Percentiles rank a stretch among this genome's conserved stretches.
Conservation (phyloP, 1,140 invertebrate species). For the Belonocnema kinseyi region DNA sequence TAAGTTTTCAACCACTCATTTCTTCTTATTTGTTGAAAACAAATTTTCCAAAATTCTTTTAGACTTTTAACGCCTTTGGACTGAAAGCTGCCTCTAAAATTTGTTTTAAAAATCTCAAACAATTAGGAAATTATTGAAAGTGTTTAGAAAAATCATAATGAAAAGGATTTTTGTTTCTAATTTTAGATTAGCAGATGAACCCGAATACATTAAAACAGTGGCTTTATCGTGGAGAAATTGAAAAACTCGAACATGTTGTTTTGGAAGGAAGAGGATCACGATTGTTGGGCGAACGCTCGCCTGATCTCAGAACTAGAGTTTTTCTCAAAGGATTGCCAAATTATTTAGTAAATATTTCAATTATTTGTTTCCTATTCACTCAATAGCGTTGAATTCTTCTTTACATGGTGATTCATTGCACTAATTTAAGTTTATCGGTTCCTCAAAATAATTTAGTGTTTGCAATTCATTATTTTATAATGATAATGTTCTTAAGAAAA, state of each 20-base stretch:
- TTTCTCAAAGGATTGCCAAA: conserved; percentile 82
- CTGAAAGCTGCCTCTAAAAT: too few species aligned
- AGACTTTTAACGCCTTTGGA: too few species aligned
- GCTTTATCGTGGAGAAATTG: conserved; percentile 83
- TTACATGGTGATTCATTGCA: too few species aligned
- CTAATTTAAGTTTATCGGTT: too few species aligned
- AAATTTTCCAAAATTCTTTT: too few species aligned
- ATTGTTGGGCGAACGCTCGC: conserved; percentile 81
- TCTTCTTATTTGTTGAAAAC: too few species aligned
- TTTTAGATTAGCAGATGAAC: conserved; percentile 67
- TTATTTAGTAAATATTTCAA: conserved; percentile 79
- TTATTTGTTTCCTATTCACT: conserved; percentile 6
- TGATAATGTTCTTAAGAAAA: too few species aligned
- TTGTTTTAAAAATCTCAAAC: too few species aligned
- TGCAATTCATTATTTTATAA: too few species aligned
- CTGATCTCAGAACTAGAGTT: conserved; percentile 80
- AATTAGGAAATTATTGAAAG: not conserved
- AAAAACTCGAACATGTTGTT: conserved; percentile 86
- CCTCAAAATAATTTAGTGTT: too few species aligned
- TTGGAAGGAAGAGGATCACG: conserved; percentile 86
- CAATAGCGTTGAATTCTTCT: not conserved
- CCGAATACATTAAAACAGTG: conserved; percentile 80
- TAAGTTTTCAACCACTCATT: too few species aligned
- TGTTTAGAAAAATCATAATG: too few species aligned
- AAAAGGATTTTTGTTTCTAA: not conserved